These are phyloP conservation scores for Platorchestia sp. DNA, from an alignment of 1,140 invertebrate genomes.

Conservation along the genomic window DNA sequence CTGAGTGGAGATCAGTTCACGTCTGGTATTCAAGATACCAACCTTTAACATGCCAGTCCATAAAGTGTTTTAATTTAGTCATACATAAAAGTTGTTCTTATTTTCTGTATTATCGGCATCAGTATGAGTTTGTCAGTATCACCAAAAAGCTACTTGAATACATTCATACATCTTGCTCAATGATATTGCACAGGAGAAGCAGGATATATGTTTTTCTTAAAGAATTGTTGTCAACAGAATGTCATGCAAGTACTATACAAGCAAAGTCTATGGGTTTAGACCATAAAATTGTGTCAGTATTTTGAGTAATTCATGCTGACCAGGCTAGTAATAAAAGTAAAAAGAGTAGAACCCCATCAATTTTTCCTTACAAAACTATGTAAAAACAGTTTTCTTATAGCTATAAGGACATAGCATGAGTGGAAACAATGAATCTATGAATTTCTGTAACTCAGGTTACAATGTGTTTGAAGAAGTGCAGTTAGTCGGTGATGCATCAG, in stretches of 20 bases:
- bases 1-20: no score
- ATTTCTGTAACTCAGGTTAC: neutral
- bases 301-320: neutral
- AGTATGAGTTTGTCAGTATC: no score
- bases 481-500: neutral
- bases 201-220: neutral
- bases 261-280: neutral
- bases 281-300: neutral
- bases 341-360: neutral
- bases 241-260: neutral
- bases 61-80: neutral
- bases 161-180: neutral
- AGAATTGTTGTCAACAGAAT: neutral
- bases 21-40: neutral
- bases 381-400: neutral
- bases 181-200: neutral
- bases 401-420: neutral
- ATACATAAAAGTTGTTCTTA: neutral
- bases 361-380: neutral
- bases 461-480: neutral
- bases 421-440: neutral
- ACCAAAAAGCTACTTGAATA: neutral
- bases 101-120: no score
- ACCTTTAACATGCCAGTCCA: no score
- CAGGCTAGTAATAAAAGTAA: neutral